These are phyloP conservation scores for Rhinoderma darwinii DNA, from an alignment of 2,113 vertebrate genomes.

Conservation along the genomic window DNA sequence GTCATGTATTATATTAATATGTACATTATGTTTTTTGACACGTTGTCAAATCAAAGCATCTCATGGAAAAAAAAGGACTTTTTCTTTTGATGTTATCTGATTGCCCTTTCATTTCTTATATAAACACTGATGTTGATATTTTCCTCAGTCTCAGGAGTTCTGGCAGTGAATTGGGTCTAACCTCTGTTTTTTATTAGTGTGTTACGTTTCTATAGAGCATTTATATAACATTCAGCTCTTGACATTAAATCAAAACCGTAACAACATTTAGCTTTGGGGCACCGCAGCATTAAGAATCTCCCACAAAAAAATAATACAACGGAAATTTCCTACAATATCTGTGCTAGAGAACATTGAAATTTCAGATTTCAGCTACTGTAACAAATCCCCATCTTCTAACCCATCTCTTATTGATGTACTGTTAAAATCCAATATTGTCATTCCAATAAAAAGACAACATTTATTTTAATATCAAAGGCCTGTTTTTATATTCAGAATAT, in stretches of 20 bases:
- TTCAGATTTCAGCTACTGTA: slow-evolving; percentile 1
- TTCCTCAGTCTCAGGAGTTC: slow-evolving; percentile 57
- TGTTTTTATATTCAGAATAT: background rate
- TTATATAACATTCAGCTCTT: slow-evolving; percentile 23
- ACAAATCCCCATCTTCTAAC: slow-evolving; percentile 24
- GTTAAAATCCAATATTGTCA: background rate
- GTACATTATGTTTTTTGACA: background rate
- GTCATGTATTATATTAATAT: background rate
- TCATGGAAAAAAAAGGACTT: background rate
- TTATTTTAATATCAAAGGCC: background rate
- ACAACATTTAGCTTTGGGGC: slow-evolving; percentile 40
- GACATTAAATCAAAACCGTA: slow-evolving; percentile 28
- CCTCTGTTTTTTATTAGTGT: slow-evolving; percentile 43
- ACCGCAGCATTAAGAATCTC: slow-evolving; percentile 1
- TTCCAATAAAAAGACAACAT: background rate
- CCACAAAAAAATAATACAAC: slow-evolving; percentile 19
- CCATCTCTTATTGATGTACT: slow-evolving; percentile 38
- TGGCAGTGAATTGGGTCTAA: slow-evolving; percentile 13
- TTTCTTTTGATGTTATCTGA: slow-evolving; percentile 24
- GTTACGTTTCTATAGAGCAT: slow-evolving; percentile 25
- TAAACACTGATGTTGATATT: slow-evolving; percentile 22
- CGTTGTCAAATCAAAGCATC: background rate
- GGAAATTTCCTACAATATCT: slow-evolving; percentile 41
- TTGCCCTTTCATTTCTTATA: slow-evolving; percentile 18
- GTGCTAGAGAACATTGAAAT: background rate